Base-by-base conservation (phyloP, 2,888 invertebrate genomes). In the Xylota segnis region DNA sequence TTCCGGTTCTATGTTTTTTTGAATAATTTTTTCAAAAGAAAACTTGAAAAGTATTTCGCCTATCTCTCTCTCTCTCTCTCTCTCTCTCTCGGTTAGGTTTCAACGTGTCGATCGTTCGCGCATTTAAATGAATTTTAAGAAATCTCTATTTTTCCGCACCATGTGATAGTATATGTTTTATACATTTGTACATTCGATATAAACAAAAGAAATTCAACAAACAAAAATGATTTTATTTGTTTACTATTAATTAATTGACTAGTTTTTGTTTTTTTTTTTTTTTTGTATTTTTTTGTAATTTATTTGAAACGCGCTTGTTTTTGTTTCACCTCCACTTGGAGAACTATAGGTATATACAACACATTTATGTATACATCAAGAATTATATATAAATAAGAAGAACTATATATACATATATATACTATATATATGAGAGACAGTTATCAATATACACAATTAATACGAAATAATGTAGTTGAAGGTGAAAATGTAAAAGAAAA, bases 161-260 rank as follows among this genome's bases (percentile, higher is more conserved):
- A 84, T 84, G 84, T 84, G 84, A 84, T 84, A 84, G 84, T 79
- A 81, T 84, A 84, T 75, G 75, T 84, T 79, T 74, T 84, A 81
- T 84, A 81, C 81, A 81, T 81, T 75, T 84, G 84, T 84, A 84
- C 81, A 84, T 81, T 84, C 81, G 65, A 52, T 23, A 76, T 32
- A 47, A 63, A 61, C 3, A 59, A 59, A 61, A 40, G 40, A 43
- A 74, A n/a, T 61, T 6, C 3, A 23, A 23, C 23, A 23, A 23
- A 23, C 2, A 23, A 23, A 45, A 14, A 29, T 47, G 29, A 63
- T 18, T 58, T 52, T 68, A 40, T 63, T 63, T 54, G 54, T 79
- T 75, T 37, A 14, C 54, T 10, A n/a, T 65, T 56, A 45, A 37
- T 61, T 61, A 58, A 74, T 34, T 34, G 27, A 70, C 40, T 40